Conservation (phyloP, 2,888 invertebrate species). For the Lasioglossum pauxillum region DNA sequence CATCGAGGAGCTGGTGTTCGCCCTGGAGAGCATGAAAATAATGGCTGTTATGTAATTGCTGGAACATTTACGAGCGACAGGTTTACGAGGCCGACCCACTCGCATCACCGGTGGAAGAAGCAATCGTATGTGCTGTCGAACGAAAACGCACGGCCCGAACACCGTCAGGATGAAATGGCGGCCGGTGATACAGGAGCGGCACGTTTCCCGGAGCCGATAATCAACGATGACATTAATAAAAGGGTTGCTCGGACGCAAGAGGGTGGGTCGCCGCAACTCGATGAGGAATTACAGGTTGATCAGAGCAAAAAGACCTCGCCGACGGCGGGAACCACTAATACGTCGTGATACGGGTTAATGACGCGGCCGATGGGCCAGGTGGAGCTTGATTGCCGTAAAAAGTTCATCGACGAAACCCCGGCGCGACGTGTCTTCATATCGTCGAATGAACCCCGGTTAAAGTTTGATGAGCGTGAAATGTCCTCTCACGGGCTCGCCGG, state of each 20-base stretch:
- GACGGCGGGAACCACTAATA: conserved; percentile 17
- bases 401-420: neutral
- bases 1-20: conserved; percentile 11
- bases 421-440: conserved; percentile 15
- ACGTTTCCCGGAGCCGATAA: conserved; percentile 20
- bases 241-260: neutral
- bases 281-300: conserved; percentile 13
- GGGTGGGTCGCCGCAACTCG: neutral
- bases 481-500: neutral
- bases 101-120: conserved; percentile 27
- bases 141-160: conserved; percentile 52
- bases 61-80: conserved; percentile 51
- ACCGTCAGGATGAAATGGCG: conserved; percentile 60
- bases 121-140: conserved; percentile 57
- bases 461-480: conserved; percentile 28
- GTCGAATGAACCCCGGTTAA: conserved; percentile 10
- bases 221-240: conserved; percentile 40
- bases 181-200: conserved; percentile 54
- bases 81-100: conserved; percentile 56
- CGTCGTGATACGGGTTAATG: conserved; percentile 12
- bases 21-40: conserved; percentile 49
- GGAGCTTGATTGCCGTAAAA: conserved; percentile 24
- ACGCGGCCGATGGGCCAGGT: neutral
- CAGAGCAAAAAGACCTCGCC: neutral
- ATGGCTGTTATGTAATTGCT: conserved; percentile 57